phyloP scores from a whole-genome alignment of 2,113 vertebrate species.

The Hemichromis elongatus region DNA sequence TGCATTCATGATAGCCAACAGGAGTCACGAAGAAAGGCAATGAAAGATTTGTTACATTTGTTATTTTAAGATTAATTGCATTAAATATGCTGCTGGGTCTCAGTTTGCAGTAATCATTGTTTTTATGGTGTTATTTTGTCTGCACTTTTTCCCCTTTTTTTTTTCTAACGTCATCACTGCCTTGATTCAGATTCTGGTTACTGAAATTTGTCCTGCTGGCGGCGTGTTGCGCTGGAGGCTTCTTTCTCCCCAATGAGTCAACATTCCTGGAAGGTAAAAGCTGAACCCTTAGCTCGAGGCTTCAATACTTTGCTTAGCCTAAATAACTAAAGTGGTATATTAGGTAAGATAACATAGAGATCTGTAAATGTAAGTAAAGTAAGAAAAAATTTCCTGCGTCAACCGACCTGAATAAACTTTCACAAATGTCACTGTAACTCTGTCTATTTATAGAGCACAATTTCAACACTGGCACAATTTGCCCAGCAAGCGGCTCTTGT shows the following conservation, averaged over 20 bases:
- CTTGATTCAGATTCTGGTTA: slow-evolving; percentile 87
- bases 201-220: slow-evolving; percentile 85
- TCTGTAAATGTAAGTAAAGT: neutral
- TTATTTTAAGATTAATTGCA: neutral
- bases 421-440: neutral
- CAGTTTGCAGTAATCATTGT: neutral
- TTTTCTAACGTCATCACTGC: neutral
- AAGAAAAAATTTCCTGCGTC: neutral
- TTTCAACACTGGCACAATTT: neutral
- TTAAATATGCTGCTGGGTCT: neutral
- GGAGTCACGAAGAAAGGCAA: neutral
- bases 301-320: neutral
- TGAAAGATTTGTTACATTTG: neutral
- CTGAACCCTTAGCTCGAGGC: neutral
- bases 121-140: neutral
- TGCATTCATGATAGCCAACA: neutral
- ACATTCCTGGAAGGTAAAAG: slow-evolving; percentile 87
- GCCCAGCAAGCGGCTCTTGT: neutral
- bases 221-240: slow-evolving; percentile 89
- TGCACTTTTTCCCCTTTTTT: neutral
- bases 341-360: neutral
- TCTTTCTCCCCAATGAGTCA: slow-evolving; percentile 90
- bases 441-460: neutral
- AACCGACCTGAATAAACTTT: neutral
- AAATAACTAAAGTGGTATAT: neutral